Base-by-base conservation (phyloP, 1,140 invertebrate genomes). In the Drosophila chauvacae region DNA sequence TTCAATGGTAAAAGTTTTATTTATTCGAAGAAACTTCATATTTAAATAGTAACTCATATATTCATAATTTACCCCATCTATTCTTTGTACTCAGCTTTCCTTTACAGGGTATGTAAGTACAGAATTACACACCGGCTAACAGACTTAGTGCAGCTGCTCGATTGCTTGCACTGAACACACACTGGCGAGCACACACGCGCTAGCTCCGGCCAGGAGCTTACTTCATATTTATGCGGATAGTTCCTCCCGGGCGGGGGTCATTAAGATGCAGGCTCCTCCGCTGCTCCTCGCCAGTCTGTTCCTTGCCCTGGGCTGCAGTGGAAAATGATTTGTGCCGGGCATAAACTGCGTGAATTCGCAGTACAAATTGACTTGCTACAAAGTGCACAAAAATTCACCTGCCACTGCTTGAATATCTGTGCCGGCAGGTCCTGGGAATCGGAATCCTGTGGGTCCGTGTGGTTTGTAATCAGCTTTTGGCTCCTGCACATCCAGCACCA, bases 281-380 rank as follows among this genome's bases (percentile, higher is more conserved):
- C 2, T 13, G 23, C 37, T 47, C 39, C 48, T 30, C 55, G 30
- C 33, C 33, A 18, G 28, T n/a, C 33, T 3, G 26, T 3, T 39
- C n/a, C 18, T 7, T 14, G 33, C 18, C 18, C 33, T 6, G n/a
- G 58, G 45, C 47, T 33, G 48, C 50, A 53, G 62, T 41, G 45
- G 42, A 50, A 82, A 80, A 80, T 88, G 76, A 87, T 88, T 83
- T 87, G 80, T 88, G 61, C 51, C 39, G 64, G 44, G 80, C 82
- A 70, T 66, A 66, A 81, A 78, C 75, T 87, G 63, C 56, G 58
- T 78, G 74, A 65, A 78, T 71, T 81, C 69, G 42, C 63, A 57
- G 61, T 82, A 79, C 83, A 87, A 86, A 86, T 86, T 82, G 83
- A 80, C 83, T 77, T 76, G 80, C 59, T 76, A 37, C 79, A 64